These are phyloP conservation scores for Cisticola juncidis DNA, from an alignment of 2,113 vertebrate species.

Conservation along the genomic window DNA sequence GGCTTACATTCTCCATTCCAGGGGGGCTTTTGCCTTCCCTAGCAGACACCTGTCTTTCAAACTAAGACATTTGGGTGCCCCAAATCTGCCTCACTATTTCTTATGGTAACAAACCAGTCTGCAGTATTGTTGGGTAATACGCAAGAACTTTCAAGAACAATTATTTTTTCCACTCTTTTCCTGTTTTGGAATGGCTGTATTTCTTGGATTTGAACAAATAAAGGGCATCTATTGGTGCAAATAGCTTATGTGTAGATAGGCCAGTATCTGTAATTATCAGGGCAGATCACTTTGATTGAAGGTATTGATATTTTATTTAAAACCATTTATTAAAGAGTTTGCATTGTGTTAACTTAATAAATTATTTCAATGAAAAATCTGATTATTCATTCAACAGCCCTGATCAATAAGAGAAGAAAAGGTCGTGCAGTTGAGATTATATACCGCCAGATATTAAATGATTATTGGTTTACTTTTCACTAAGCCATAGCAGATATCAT, in stretches of 20 bases:
- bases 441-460: background rate
- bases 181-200: background rate
- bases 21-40: background rate
- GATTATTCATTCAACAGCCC: background rate
- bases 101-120: background rate
- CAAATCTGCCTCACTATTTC: background rate
- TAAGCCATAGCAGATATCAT: background rate
- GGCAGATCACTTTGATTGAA: background rate
- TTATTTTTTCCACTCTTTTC: background rate
- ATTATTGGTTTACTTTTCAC: background rate
- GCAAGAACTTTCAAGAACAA: background rate
- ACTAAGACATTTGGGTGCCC: background rate
- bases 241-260: background rate
- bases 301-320: conserved; percentile 5
- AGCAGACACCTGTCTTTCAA: background rate
- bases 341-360: background rate
- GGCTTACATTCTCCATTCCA: background rate
- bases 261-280: background rate
- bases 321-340: background rate
- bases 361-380: background rate
- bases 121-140: background rate
- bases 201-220: background rate
- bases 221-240: background rate
- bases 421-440: background rate
- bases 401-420: background rate